These are phyloP conservation scores for Meandrina meandrites DNA, from an alignment of 92 coral and sea anemone genomes.

Conservation along the genomic window DNA sequence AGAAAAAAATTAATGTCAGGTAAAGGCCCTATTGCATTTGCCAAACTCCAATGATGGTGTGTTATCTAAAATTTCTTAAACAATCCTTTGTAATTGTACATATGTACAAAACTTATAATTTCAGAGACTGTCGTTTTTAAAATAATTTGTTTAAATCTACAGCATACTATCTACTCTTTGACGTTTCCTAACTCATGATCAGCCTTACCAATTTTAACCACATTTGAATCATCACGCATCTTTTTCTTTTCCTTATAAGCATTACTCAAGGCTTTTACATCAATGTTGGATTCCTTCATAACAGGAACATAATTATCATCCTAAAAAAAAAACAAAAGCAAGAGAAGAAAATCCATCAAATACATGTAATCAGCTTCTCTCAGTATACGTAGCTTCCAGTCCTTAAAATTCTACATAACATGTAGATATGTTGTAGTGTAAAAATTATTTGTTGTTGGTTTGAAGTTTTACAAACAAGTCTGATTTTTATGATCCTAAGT, in stretches of 20 bases:
- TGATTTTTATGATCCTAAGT: neutral
- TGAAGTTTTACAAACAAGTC: neutral
- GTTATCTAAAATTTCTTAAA: no score
- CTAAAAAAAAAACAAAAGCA: slow-evolving; percentile 30
- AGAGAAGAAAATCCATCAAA: neutral
- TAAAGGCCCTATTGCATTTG: no score
- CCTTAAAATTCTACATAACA: neutral
- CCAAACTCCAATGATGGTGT: no score
- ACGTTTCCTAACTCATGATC: neutral
- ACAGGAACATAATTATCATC: slow-evolving; percentile 81
- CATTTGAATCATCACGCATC: slow-evolving; percentile 80
- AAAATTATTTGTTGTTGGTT: neutral
- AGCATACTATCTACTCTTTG: neutral
- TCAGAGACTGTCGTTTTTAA: no score
- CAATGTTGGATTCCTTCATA: slow-evolving; percentile 44
- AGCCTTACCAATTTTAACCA: slow-evolving; percentile 86
- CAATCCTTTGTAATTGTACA: no score
- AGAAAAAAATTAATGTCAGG: no score
- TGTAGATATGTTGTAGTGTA: no score
- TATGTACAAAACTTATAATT: no score
- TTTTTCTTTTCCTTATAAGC: slow-evolving; percentile 79
- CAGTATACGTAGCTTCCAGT: neutral
- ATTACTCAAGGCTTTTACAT: slow-evolving; percentile 73
- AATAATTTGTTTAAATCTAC: neutral
- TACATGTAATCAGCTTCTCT: neutral